Conservation (phyloP, 2,888 invertebrate species). For the Cephus runcator region DNA sequence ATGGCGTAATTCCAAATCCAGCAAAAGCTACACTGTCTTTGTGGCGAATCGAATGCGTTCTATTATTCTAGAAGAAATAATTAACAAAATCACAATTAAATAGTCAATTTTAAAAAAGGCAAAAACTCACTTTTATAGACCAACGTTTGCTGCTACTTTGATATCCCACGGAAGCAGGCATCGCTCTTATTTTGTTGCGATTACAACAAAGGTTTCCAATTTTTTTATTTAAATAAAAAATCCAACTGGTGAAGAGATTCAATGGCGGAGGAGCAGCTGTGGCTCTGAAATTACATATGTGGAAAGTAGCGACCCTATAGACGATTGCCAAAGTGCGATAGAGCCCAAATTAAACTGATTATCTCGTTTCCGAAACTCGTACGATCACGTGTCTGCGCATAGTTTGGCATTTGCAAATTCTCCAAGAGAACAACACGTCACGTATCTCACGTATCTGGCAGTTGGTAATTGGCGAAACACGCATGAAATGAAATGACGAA, state of each 20-base stretch:
- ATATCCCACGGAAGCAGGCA: constrained; percentile 37
- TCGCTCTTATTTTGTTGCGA: constrained; percentile 29
- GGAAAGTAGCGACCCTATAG: neutral
- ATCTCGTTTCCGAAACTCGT: neutral
- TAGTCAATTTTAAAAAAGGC: neutral
- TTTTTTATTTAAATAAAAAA: constrained; percentile 61
- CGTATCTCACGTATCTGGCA: neutral
- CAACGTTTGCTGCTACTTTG: constrained; percentile 24
- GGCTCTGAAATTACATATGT: constrained; percentile 59
- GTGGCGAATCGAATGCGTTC: constrained; percentile 50
- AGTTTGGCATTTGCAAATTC: neutral
- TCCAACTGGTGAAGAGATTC: constrained; percentile 74
- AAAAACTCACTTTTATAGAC: constrained; percentile 31
- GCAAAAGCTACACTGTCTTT: constrained; percentile 48
- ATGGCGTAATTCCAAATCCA: constrained; percentile 50
- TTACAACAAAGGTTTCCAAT: neutral
- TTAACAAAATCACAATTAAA: neutral
- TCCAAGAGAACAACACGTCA: neutral
- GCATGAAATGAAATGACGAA: neutral
- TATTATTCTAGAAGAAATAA: constrained; percentile 51
- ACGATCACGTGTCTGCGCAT: neutral
- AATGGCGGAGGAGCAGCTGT: constrained; percentile 78
- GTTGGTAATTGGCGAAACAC: neutral
- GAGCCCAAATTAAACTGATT: neutral
- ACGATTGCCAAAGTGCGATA: neutral